Evolutionary conservation across 2,797 vertebrate genomes (phyloP), one percentile per base, ranked within the genome.

Genomic region (Enteromius viviparus): DNA sequence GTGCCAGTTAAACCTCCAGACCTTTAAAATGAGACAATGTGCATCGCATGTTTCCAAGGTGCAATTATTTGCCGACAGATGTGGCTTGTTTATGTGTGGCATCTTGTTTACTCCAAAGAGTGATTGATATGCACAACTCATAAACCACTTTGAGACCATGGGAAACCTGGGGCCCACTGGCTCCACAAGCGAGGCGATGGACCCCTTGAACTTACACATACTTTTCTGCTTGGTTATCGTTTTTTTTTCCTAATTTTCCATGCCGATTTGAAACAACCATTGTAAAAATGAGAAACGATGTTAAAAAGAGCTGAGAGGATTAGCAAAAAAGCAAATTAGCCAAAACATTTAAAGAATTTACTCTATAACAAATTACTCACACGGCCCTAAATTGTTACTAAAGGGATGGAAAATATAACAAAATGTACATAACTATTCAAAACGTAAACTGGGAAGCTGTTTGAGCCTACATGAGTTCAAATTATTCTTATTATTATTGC

Each of bases 51-150:
- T 80, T 81, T 76, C 80, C 88, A 87, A 87, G 89, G 84, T 88
- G 81, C 84, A 88, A 88, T 90, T 86, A 89, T 77, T 49, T 77
- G 17, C 17, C n/a, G 77, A 84, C 90, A 92, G 87, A 90, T 90
- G 90, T 85, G 85, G 85, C 58, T 84, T 88, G 88, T 90, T 91
- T 89, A 88, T 84, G 79, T 86, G 76, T 85, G 77, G 85, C 60
- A 76, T 86, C 87, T 72, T 88, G 87, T 91, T 86, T 90, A 87
- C 78, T 71, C 71, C 70, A 51, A 66, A 87, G 84, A 64, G 81
- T 72, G 85, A 82, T 82, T 88, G 85, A 87, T 80, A 85, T 53
- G 49, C 78, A 74, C 60, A 72, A 55, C 86, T 76, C 83, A 88
- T 87, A 90, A 91, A 88, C 85, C 81, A 40, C 68, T 79, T 74